Evolutionary conservation across 2,888 invertebrate species (phyloP), one percentile per base, ranked within the genome.

Genomic region (Ceraclea dissimilis): DNA sequence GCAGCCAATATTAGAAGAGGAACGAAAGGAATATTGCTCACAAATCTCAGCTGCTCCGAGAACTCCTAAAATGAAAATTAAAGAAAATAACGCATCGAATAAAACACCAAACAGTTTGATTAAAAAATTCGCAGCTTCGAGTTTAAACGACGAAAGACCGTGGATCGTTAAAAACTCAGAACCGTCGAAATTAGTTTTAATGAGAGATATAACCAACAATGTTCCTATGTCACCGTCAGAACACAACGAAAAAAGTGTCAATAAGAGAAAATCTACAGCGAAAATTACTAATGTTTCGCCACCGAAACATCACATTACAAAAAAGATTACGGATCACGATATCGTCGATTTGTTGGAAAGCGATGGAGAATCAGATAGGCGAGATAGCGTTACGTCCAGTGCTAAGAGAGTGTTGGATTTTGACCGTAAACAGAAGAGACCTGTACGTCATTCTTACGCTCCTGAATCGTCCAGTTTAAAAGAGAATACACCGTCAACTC

Each of bases 101-200:
- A 73, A 72, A 65, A 78, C 75, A 20, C 76, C 76, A 17, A 72
- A 63, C 39, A 74, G 71, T 50, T 65, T 76, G 62, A 66, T 73
- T 0, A 73, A 71, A 66, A 65, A 69, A 66, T 71, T 77, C 31
- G 50, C 57, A n/a, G 71, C 70, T 70, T 46, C 65, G 69, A 61
- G 68, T 74, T 2, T 75, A 73, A 4, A 65, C 74, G 26, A 58
- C 17, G 21, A 55, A 4, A 39, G 51, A 49, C 73, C 71, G 59
- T 78, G 77, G 77, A 75, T 74, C 64, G 63, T 78, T 1, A 71
- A 67, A 21, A 76, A 76, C 64, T 71, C 70, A 64, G 74, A 77
- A 65, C 74, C 74, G 5, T 76, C 76, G 1, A 78, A 77, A 65
- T 49, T 78, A 1, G 63, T 76, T 0, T 66, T 78, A 0, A 77